Evolutionary conservation across 2,888 invertebrate genomes (phyloP).

Genomic region (Keiferia lycopersicella): DNA sequence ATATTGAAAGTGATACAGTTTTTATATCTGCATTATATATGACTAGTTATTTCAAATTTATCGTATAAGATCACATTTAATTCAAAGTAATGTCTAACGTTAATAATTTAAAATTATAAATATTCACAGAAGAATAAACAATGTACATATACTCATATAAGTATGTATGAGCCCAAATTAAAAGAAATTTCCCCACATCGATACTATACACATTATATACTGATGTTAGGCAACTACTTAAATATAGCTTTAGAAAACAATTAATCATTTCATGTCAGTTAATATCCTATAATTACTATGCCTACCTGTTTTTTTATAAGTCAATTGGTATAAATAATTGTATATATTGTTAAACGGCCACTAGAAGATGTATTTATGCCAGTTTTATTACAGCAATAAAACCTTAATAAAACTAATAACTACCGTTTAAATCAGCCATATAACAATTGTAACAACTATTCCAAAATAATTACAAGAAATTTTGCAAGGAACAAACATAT

Average conservation of each 20-base stretch:
- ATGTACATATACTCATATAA: too few species aligned
- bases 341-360: conserved; percentile 1
- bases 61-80: too few species aligned
- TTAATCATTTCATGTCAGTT: not conserved
- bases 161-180: too few species aligned
- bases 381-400: conserved; percentile 13
- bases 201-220: not conserved
- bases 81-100: too few species aligned
- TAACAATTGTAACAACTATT: not conserved
- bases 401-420: not conserved
- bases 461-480: conserved; percentile 13
- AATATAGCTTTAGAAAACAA: not conserved
- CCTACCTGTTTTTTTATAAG: not conserved
- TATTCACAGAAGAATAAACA: too few species aligned
- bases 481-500: not conserved
- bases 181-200: not conserved
- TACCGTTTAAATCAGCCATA: not conserved
- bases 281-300: not conserved
- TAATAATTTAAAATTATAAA: too few species aligned
- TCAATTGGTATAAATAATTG: conserved; percentile 6
- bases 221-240: not conserved
- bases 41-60: too few species aligned
- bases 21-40: too few species aligned
- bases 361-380: not conserved
- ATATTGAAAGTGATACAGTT: too few species aligned